Percentiles rank a stretch among this genome's conserved stretches.
These are phyloP conservation scores for Bombus soroeensis DNA, from an alignment of 1,140 invertebrate species.

Conservation along the genomic window DNA sequence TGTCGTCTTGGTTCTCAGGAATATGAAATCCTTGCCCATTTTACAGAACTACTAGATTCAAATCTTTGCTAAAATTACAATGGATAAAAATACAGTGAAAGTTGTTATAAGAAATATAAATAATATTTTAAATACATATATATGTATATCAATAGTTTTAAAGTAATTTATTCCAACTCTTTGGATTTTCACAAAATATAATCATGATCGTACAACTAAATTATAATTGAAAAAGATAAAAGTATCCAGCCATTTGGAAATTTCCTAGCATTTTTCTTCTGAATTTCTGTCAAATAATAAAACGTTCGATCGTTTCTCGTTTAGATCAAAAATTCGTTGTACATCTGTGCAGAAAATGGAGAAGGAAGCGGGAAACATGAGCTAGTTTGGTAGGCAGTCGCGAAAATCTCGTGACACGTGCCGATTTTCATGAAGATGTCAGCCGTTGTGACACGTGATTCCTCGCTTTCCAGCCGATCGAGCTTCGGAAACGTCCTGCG, in stretches of 20 bases:
- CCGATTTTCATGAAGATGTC: conserved; percentile 60
- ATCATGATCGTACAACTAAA: too few species aligned
- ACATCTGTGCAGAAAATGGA: not conserved
- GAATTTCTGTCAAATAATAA: too few species aligned
- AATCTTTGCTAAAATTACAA: conserved; percentile 3
- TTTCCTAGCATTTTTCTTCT: too few species aligned
- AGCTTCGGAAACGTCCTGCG: conserved; percentile 18
- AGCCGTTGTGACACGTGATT: conserved; percentile 36
- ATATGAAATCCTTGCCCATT: not conserved
- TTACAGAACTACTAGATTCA: not conserved
- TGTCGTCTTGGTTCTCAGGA: not conserved
- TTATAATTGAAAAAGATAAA: too few species aligned
- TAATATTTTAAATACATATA: too few species aligned
- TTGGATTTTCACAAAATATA: too few species aligned
- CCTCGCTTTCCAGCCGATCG: conserved; percentile 47
- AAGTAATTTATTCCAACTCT: too few species aligned
- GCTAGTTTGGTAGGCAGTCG: not conserved
- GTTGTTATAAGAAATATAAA: too few species aligned
- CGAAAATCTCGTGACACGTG: conserved; percentile 55
- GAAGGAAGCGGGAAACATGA: conserved; percentile 6
- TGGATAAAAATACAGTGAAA: too few species aligned
- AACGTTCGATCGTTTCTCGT: too few species aligned
- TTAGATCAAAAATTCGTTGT: not conserved
- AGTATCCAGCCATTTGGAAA: too few species aligned
- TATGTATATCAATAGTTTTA: too few species aligned